Evolutionary conservation across 2,113 vertebrate genomes (phyloP), one percentile per base, ranked within the genome.

Genomic region (Castor canadensis): DNA sequence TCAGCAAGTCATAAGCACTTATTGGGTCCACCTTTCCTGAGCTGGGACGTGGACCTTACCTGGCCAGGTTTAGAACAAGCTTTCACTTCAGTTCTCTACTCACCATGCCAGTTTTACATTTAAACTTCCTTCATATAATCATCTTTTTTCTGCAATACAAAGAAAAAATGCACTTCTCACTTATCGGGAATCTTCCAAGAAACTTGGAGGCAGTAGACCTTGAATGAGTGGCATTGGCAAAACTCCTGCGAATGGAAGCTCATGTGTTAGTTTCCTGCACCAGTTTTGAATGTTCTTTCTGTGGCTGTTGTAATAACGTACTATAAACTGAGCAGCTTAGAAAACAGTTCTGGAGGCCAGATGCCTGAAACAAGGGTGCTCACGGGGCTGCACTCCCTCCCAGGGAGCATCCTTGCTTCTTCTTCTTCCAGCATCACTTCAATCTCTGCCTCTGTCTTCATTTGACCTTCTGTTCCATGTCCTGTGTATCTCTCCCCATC

Each of bases 201-300:
- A 32, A 22, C 40, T 9, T 43, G 24, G 35, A 67, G 67, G 49
- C 49, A 52, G 58, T 67, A 19, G 5, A 2, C 3, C 7, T 35
- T 32, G 40, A 13, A 19, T 17, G 56, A 22, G 16, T 4, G 15
- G 43, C 71, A 0, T 0, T 3, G n/a, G 24, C 5, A 5, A 56
- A 20, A 38, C 75, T 87, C 75, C 4, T 19, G 28, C 13, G 5
- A 3, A 19, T 24, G 0, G n/a, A 12, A 6, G 24, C 10, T 9
- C 4, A 1, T 13, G 6, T 19, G 11, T n/a, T 16, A 1, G 0
- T 56, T 12, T 73, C 49, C n/a, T n/a, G n/a, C n/a, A n/a, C n/a
- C n/a, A n/a, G n/a, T n/a, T n/a, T n/a, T n/a, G n/a, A n/a, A n/a
- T n/a, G n/a, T n/a, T n/a, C n/a, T n/a, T n/a, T n/a, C 19, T 4